Conservation (phyloP, 2,113 vertebrate genomes). For the Typhlomys cinereus region DNA sequence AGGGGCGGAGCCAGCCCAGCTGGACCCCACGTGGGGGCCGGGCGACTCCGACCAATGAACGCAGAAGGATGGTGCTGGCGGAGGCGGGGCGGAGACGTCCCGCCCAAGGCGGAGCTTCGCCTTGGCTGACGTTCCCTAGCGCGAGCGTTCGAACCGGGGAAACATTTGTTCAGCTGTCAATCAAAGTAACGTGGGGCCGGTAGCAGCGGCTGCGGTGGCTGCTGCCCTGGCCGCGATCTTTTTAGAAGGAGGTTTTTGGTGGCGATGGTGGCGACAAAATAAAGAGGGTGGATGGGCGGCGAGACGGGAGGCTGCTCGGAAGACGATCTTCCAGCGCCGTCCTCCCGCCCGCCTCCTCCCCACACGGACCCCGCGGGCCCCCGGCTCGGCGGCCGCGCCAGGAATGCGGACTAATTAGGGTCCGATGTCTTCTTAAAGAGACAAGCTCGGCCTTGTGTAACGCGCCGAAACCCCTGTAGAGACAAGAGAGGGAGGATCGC, state of each 20-base stretch:
- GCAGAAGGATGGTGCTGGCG: not conserved
- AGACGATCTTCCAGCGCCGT: constrained; percentile 47
- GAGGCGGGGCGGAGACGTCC: constrained; percentile 60
- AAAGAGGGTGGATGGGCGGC: constrained; percentile 66
- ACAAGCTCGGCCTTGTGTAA: constrained; percentile 82
- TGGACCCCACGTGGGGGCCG: constrained; percentile 86
- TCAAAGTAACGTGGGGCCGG: constrained; percentile 96
- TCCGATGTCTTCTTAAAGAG: constrained; percentile 85
- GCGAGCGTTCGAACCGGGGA: constrained; percentile 88
- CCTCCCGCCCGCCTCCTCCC: constrained; percentile 60
- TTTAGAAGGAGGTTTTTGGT: constrained; percentile 61
- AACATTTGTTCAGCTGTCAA: constrained; percentile 94
- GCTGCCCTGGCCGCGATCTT: constrained; percentile 75
- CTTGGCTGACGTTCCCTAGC: constrained; percentile 83
- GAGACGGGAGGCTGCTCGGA: constrained; percentile 20
- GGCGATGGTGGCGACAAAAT: constrained; percentile 74
- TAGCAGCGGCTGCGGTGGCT: constrained; percentile 60
- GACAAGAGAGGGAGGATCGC: constrained; percentile 78
- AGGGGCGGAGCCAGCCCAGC: not conserved
- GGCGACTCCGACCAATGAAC: constrained; percentile 77
- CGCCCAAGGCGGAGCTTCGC: constrained; percentile 82
- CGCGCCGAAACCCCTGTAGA: constrained; percentile 75
- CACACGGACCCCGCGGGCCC: constrained; percentile 44
- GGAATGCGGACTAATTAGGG: constrained; percentile 84
- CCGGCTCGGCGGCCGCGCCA: constrained; percentile 39